These are phyloP conservation scores for Melolontha melolontha DNA, from an alignment of 2,888 invertebrate genomes.

Conservation along the genomic window DNA sequence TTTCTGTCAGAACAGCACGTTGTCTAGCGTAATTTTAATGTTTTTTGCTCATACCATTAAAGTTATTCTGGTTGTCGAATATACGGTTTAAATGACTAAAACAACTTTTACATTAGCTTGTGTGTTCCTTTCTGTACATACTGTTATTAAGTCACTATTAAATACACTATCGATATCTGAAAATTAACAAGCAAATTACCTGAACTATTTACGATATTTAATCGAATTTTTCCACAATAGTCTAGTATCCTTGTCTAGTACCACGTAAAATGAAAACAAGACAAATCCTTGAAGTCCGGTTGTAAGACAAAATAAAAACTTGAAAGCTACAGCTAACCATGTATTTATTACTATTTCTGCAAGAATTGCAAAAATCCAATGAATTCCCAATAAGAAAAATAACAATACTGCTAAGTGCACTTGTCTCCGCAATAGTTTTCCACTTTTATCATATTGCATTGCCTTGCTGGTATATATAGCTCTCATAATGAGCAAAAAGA, in stretches of 20 bases:
- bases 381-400: slow-evolving; percentile 72
- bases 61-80: too few relatives aligned
- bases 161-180: too few relatives aligned
- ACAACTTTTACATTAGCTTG: too few relatives aligned
- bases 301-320: slow-evolving; percentile 70
- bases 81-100: too few relatives aligned
- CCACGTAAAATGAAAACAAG: slow-evolving; percentile 72
- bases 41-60: too few relatives aligned
- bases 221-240: slow-evolving; percentile 67
- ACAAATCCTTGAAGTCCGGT: slow-evolving; percentile 72
- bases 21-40: too few relatives aligned
- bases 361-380: slow-evolving; percentile 72
- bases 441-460: slow-evolving; percentile 57
- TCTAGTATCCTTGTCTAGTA: slow-evolving; percentile 72
- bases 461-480: slow-evolving; percentile 63
- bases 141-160: too few relatives aligned
- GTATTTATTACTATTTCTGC: slow-evolving; percentile 60
- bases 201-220: slow-evolving; percentile 15
- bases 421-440: slow-evolving; percentile 68
- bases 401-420: slow-evolving; percentile 71
- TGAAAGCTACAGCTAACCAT: slow-evolving; percentile 54
- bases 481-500: slow-evolving; percentile 71
- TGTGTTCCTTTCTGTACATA: too few relatives aligned
- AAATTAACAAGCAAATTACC: too few relatives aligned
- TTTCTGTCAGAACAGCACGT: too few relatives aligned